A percentile compares a stretch with the other conserved stretches of the same genome.
phyloP scores from a whole-genome alignment of 2,888 invertebrate genomes.

The Hirudinaria manillensis region DNA sequence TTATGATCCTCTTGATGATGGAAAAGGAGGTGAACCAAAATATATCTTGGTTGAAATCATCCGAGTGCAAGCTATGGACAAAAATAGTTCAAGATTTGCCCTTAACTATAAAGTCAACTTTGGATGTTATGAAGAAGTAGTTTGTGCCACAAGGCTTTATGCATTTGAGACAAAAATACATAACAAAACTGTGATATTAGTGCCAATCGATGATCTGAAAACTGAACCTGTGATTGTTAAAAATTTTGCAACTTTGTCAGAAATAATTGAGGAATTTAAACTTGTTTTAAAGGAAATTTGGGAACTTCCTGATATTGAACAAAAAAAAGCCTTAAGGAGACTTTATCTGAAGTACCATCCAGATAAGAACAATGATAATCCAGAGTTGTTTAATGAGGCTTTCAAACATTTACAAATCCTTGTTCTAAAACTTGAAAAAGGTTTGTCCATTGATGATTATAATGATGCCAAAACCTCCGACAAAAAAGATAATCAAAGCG shows the following conservation, averaged over 20 bases:
- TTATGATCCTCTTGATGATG: background rate
- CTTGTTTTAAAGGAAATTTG: slow-evolving; percentile 14
- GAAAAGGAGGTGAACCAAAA: slow-evolving; percentile 8
- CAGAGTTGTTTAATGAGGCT: background rate
- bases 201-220: background rate
- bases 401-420: slow-evolving; percentile 17
- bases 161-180: background rate
- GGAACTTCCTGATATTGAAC: background rate
- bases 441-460: background rate
- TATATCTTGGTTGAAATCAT: slow-evolving; percentile 17
- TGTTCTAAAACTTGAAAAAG: background rate
- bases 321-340: slow-evolving; percentile 2
- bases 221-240: background rate
- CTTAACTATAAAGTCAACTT: slow-evolving; percentile 15
- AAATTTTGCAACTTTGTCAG: background rate
- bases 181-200: background rate
- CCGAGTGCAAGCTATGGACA: background rate
- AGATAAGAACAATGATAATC: background rate
- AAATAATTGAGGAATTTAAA: slow-evolving; percentile 16
- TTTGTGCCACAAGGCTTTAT: background rate
- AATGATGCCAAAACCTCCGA: background rate
- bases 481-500: background rate
- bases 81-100: background rate
- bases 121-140: background rate
- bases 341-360: slow-evolving; percentile 7